Evolutionary conservation across 2,888 invertebrate species (phyloP), one percentile per base, ranked within the genome.

Genomic region (Phytoseiulus persimilis): DNA sequence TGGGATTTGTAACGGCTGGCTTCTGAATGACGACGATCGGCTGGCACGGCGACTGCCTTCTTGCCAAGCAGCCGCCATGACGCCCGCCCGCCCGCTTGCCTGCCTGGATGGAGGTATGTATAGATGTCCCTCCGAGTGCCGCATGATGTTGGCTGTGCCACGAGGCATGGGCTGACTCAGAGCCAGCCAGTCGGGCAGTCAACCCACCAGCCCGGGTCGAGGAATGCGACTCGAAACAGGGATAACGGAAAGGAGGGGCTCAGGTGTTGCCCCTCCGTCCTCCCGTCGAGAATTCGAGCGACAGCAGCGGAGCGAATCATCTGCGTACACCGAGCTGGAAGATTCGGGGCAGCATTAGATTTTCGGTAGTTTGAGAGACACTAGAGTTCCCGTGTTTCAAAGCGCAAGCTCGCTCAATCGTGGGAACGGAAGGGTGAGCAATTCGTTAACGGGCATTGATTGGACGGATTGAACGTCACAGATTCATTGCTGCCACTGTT

Each of bases 1-100:
- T 65, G 65, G 65, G 65, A 65, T 65, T 65, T 65, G 65, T 65
- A 65, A 65, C 65, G 65, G 65, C 65, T 65, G 65, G 65, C 65
- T 65, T 23, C 65, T 65, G 65, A 65, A 65, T 28, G 65, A 65
- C 65, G 5, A 65, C 23, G 18, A 28, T 6, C 65, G 5, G 39
- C 39, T 39, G 39, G 39, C 39, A 6, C 39, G 39, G 5, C 65
- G 65, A 65, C 65, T 28, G 65, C 65, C 28, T 65, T 18, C 65
- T 65, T 65, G 65, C 39, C 39, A 39, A 9, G 5, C 39, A 9
- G 39, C 9, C 65, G n/a, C n/a, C n/a, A n/a, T n/a, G n/a, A n/a
- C 14, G 65, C 65, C 14, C 14, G 65, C 65, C 65, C 23, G 65
- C 28, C 65, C 65, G 65, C 5, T 18, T 65, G 65, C 65, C 65